Evolutionary conservation across 2,888 invertebrate species (phyloP), one percentile per base, ranked within the genome.

Genomic region (Drosophila anceps): DNA sequence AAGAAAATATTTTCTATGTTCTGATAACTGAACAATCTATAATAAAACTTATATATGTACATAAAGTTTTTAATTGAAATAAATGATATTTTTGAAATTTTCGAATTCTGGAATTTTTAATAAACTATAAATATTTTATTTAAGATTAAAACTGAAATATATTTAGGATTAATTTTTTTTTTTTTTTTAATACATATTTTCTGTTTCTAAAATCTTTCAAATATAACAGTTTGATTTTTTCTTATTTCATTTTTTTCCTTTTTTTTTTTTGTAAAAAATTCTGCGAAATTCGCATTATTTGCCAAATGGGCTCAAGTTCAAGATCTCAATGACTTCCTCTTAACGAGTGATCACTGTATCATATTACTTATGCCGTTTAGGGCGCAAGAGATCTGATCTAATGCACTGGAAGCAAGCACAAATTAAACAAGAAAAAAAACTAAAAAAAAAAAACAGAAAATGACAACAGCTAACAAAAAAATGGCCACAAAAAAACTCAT

Each of bases 311-410:
- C 31, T 9, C 8, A 7, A 46, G 46, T 6, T 46, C 15, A 9
- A 15, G 9, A 5, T 15, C 24, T 37, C 18, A 15, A 20, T n/a
- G 15, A 6, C 1, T n/a, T 57, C 1, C 20, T 0, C 7, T 27
- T 46, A 13, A 1, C 35, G 18, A 37, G 15, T 37, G 12, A 18
- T 15, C 20, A 59, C 59, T 48, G 59, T 58, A 48, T 41, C 53
- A 24, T 24, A 33, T 43, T 59, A 59, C 39, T 24, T 20, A 4
- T 27, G 58, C 72, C 67, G 61, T 66, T 66, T 73, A 51, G 39
- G 61, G 64, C 33, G 33, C 29, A 20, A 59, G 43, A 67, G 43
- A 67, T 58, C 73, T 67, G 73, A 73, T 72, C 73, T 58, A 73
- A 73, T 67, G 66, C 59, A 53, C 20, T 10, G 44, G 44, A 54